Conservation (phyloP, 2,797 vertebrate species). For the Sebastes taczanowskii region DNA sequence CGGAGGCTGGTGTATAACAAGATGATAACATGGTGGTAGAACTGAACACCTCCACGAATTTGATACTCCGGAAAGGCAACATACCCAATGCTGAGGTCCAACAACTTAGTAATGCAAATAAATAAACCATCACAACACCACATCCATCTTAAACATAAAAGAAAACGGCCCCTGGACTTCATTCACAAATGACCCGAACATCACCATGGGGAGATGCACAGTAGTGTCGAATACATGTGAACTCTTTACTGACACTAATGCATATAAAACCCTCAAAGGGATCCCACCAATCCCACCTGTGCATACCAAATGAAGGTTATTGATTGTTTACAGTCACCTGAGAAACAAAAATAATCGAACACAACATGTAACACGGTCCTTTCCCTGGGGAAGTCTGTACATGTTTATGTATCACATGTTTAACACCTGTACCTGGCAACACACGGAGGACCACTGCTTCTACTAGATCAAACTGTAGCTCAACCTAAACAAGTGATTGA, state of each 20-base stretch:
- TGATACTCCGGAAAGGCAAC: too few species aligned
- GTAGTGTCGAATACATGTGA: neutral
- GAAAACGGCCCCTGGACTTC: neutral
- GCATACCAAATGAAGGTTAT: neutral
- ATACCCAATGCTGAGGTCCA: too few species aligned
- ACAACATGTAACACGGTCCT: neutral
- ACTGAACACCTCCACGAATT: too few species aligned
- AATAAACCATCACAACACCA: neutral
- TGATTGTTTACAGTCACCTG: neutral
- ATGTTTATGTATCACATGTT: constrained; percentile 13
- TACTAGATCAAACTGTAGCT: neutral
- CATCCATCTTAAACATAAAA: neutral
- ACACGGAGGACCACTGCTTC: neutral
- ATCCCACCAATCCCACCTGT: neutral
- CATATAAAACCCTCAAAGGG: neutral
- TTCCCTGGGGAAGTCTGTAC: neutral
- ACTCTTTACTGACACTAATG: neutral
- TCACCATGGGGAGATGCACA: neutral
- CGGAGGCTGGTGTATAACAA: too few species aligned
- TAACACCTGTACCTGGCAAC: neutral
- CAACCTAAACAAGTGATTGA: neutral
- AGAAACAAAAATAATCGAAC: neutral
- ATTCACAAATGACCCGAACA: neutral
- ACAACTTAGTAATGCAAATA: neutral
- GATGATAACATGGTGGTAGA: too few species aligned